These are phyloP conservation scores for Pogonocichla stellata DNA, from an alignment of 2,113 vertebrate genomes.

Conservation along the genomic window DNA sequence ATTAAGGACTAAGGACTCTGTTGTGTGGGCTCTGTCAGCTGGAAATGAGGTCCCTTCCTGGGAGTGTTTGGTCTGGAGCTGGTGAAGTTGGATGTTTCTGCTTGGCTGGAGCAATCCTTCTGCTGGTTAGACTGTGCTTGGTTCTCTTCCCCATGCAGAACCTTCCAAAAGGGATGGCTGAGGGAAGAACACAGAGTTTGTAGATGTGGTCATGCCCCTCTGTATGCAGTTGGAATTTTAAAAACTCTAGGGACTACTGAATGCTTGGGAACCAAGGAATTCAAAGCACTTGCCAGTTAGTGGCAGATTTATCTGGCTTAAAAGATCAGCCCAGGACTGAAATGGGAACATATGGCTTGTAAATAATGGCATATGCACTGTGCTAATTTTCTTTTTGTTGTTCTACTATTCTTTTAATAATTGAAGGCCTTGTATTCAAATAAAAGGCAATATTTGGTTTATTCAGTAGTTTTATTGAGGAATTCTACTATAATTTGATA, in stretches of 20 bases:
- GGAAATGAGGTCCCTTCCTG: background rate
- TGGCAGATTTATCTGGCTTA: background rate
- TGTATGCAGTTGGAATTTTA: background rate
- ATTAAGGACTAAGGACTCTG: background rate
- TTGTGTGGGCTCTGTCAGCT: background rate
- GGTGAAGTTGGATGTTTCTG: background rate
- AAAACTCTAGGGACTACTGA: background rate
- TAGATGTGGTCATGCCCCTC: background rate
- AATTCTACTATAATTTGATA: background rate
- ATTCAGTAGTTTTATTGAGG: background rate
- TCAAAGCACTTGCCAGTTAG: background rate
- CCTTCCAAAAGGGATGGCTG: background rate
- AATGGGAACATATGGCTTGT: background rate
- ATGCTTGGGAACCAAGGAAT: background rate
- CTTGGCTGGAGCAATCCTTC: background rate
- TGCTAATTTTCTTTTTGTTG: background rate
- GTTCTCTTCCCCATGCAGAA: background rate
- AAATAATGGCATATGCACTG: background rate
- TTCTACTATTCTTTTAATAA: background rate
- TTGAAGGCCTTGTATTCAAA: background rate
- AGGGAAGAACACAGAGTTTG: accelerated
- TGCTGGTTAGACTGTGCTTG: background rate
- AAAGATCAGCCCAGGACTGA: background rate
- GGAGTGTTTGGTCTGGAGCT: background rate
- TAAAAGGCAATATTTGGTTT: background rate